phyloP scores from a whole-genome alignment of 2,797 vertebrate species.

The Propithecus deckenii region DNA sequence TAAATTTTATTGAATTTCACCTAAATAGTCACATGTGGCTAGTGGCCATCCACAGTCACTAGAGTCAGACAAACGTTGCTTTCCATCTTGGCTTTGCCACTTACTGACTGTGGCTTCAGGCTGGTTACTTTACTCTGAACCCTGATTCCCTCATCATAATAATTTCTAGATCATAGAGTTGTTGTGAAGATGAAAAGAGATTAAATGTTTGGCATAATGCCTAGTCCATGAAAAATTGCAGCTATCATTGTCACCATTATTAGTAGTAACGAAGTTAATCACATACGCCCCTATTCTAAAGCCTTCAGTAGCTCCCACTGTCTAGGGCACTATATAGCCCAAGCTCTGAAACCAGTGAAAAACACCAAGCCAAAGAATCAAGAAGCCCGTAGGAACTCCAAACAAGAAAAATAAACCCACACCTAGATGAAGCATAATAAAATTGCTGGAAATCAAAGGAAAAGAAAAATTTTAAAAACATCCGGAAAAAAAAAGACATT shows the following conservation, averaged over 20 bases:
- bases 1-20: not conserved
- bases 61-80: not conserved
- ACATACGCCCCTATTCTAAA: rapidly evolving
- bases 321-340: rapidly evolving
- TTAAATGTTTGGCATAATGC: not conserved
- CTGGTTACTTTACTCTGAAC: no score
- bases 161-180: not conserved
- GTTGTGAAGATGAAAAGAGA: not conserved
- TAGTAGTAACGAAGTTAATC: rapidly evolving
- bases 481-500: not conserved
- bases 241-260: not conserved
- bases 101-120: not conserved
- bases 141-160: not conserved
- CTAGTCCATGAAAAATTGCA: rapidly evolving
- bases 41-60: rapidly evolving
- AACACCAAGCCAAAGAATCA: not conserved
- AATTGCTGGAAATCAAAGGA: not conserved
- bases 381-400: not conserved
- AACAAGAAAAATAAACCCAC: not conserved
- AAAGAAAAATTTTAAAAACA: not conserved
- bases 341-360: rapidly evolving
- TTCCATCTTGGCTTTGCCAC: not conserved
- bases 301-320: rapidly evolving
- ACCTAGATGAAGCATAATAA: not conserved
- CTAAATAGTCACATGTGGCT: not conserved